These are phyloP conservation scores for Ceyx cyanopectus DNA, from an alignment of 2,113 vertebrate genomes.

Conservation along the genomic window DNA sequence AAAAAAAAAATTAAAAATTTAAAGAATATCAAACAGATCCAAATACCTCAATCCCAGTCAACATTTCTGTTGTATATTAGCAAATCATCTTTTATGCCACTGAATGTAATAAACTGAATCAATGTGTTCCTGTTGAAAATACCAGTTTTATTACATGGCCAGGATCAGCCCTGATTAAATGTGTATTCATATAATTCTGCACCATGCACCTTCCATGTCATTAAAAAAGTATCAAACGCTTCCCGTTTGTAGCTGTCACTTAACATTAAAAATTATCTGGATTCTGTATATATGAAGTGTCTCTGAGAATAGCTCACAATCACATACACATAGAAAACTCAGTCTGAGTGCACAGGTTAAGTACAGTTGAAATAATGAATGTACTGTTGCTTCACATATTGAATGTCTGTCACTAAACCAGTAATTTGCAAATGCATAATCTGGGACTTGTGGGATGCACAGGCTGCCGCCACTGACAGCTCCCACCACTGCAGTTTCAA, in stretches of 20 bases:
- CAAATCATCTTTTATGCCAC: neutral
- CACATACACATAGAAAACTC: neutral
- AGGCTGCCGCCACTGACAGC: neutral
- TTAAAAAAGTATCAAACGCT: neutral
- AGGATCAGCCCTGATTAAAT: neutral
- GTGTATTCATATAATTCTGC: neutral
- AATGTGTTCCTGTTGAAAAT: neutral
- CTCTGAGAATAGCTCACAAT: neutral
- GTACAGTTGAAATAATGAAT: conserved; percentile 39
- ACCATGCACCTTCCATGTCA: neutral
- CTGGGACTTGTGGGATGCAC: neutral
- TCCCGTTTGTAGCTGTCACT: neutral
- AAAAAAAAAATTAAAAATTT: neutral
- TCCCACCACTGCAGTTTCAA: neutral
- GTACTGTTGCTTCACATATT: conserved; percentile 13
- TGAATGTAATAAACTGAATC: neutral
- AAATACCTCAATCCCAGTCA: neutral
- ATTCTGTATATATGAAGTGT: neutral
- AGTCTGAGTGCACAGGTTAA: neutral
- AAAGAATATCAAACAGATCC: neutral
- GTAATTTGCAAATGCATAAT: conserved; percentile 35
- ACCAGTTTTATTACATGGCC: neutral
- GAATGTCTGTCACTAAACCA: neutral
- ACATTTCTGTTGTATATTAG: neutral
- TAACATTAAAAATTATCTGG: neutral